These are phyloP conservation scores for Hyperopisus bebe DNA, from an alignment of 2,113 vertebrate species.

Conservation along the genomic window DNA sequence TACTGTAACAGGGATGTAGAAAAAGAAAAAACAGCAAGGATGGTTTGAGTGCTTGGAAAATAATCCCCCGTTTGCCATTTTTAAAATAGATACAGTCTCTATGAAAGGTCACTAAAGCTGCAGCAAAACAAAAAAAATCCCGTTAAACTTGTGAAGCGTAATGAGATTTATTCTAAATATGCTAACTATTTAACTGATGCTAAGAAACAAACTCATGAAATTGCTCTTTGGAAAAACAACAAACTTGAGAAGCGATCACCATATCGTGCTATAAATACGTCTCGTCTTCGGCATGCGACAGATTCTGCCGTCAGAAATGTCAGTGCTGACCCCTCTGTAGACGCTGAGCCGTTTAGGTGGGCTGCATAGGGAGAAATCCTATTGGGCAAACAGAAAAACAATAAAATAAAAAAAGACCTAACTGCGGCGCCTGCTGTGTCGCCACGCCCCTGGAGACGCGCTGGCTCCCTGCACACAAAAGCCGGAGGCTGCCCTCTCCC, in stretches of 20 bases:
- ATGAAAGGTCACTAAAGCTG: not conserved
- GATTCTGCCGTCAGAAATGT: not conserved
- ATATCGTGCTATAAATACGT: not conserved
- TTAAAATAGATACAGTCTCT: not conserved
- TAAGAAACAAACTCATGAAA: not conserved
- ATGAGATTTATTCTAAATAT: not conserved
- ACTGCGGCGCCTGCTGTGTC: not conserved
- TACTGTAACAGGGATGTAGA: not conserved
- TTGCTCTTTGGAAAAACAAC: not conserved
- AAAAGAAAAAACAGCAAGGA: not conserved
- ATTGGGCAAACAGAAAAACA: not conserved
- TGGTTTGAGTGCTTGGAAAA: not conserved
- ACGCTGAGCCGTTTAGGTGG: not conserved
- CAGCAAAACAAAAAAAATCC: conserved; percentile 9
- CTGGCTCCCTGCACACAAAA: not conserved
- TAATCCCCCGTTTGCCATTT: not conserved
- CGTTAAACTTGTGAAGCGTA: not conserved
- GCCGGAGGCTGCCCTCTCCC: not conserved
- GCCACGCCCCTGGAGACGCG: not conserved
- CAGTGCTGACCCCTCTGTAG: not conserved
- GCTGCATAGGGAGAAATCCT: not conserved
- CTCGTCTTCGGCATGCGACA: not conserved
- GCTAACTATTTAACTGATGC: not conserved
- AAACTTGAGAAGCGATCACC: not conserved
- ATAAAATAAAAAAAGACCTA: not conserved